Base-by-base conservation (phyloP, 53 echinoderm and acorn worm species). In the Holothuria leucospilota region DNA sequence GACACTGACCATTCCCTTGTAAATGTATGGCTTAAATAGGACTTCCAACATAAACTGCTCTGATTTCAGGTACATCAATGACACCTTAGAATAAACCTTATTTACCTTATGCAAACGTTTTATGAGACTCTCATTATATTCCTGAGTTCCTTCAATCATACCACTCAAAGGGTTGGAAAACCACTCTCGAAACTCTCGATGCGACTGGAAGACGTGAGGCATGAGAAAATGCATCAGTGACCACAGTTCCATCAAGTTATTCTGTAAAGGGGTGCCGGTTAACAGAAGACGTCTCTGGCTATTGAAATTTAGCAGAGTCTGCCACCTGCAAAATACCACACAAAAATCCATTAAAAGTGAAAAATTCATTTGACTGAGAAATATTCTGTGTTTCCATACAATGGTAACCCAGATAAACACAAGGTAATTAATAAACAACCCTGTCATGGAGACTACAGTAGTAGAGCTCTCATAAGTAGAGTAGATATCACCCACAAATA, bases 181-280 rank as follows among this genome's bases (percentile, higher is more conserved):
- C 99, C 99, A 99, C 82, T 99, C 99, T 62, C 92, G 86, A 88
- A 99, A 99, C 92, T 99, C 99, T 59, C 99, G 85, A 69, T 99
- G 99, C 28, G 95, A 95, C 88, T 94, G 92, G 89, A 99, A 99
- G 83, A 99, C 99, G 77, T 99, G 99, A 29, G 99, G 99, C 99
- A 99, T 99, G 13, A 99, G 94, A 89, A 99, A 99, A 66, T 99
- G 99, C 99, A 99, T 99, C 60, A 99, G 92, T 21, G 99, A 99
- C 99, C 99, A 99, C 6, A 99, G 90, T 82, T 99, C 99, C 99
- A 99, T 99, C 83, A 99, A 85, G 88, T 95, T 99, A 89, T 99
- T 99, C 91, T 99, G 99, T 13, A 99, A 87, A 14, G 99, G 99
- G 60, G 99, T 99, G 46, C 99, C 99, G 4, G 99, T 99, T 78